Conservation (phyloP, 1,140 invertebrate species). For the Pachypsylla venusta region DNA sequence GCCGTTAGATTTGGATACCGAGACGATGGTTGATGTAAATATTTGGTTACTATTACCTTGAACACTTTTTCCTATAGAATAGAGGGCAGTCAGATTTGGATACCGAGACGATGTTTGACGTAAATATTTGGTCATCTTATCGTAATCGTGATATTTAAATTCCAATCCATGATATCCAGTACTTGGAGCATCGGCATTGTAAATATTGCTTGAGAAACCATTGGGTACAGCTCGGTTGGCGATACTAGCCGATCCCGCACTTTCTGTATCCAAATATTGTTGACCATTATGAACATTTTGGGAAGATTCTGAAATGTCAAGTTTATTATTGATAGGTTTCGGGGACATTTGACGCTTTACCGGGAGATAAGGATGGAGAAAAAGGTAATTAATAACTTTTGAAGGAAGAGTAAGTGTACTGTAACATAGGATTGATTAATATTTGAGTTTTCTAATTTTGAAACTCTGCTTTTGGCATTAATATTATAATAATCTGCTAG, state of each 20-base stretch:
- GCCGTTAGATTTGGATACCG: constrained; percentile 71
- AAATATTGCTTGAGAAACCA: neutral
- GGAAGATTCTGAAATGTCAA: neutral
- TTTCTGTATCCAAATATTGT: neutral
- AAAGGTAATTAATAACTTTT: neutral
- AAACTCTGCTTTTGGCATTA: neutral
- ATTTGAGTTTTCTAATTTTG: neutral
- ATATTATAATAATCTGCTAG: too few relatives aligned
- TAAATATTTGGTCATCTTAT: constrained; percentile 68
- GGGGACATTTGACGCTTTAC: too few relatives aligned
- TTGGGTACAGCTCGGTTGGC: neutral
- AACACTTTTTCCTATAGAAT: constrained; percentile 85
- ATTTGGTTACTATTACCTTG: constrained; percentile 77
- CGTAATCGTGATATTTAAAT: constrained; percentile 80
- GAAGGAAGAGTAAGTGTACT: neutral
- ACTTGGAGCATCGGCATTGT: neutral
- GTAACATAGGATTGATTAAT: neutral
- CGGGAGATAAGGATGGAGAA: neutral
- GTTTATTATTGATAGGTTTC: too few relatives aligned
- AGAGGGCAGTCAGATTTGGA: constrained; percentile 71
- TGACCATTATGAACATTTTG: neutral
- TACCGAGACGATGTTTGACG: constrained; percentile 58
- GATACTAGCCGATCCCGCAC: neutral
- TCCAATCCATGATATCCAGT: constrained; percentile 34
- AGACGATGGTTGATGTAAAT: constrained; percentile 58